Evolutionary conservation across 1,140 invertebrate genomes (phyloP).

Genomic region (Formica exsecta): DNA sequence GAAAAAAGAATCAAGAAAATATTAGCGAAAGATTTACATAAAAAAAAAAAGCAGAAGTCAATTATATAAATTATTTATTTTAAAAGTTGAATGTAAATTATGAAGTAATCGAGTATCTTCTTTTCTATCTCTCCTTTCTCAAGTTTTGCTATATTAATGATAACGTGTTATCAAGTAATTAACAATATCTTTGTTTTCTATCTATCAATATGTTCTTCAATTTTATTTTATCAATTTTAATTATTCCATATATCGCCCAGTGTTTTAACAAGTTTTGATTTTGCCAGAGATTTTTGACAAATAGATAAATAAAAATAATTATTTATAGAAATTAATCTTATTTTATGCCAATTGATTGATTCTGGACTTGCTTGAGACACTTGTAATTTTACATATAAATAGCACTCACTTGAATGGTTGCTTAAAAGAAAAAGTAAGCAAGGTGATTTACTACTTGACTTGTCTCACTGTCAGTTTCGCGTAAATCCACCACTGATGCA

Average conservation of each 20-base stretch:
- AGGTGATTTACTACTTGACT: conserved; percentile 48
- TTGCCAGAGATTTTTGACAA: background rate
- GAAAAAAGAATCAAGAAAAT: background rate
- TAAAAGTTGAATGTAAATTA: background rate
- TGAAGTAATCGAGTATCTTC: background rate
- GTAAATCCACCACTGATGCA: conserved; percentile 17
- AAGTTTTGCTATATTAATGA: background rate
- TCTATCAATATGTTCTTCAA: background rate
- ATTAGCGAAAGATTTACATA: background rate
- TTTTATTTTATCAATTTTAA: background rate
- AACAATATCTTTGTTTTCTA: background rate
- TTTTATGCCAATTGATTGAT: background rate
- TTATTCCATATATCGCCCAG: background rate
- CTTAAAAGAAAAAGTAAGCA: background rate
- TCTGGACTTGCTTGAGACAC: background rate
- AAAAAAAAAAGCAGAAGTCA: background rate
- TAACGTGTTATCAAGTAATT: background rate
- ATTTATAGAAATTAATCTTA: background rate
- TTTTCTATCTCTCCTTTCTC: background rate
- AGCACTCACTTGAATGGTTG: background rate
- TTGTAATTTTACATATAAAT: conserved; percentile 5
- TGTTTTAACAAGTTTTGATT: background rate
- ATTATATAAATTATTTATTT: conserved; percentile 15
- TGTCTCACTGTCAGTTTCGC: background rate
- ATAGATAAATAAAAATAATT: background rate